A percentile compares a stretch with the other conserved stretches of the same genome.
phyloP scores from a whole-genome alignment of 37 sponge, comb jelly and placozoan genomes.

The Beroe ovata region DNA sequence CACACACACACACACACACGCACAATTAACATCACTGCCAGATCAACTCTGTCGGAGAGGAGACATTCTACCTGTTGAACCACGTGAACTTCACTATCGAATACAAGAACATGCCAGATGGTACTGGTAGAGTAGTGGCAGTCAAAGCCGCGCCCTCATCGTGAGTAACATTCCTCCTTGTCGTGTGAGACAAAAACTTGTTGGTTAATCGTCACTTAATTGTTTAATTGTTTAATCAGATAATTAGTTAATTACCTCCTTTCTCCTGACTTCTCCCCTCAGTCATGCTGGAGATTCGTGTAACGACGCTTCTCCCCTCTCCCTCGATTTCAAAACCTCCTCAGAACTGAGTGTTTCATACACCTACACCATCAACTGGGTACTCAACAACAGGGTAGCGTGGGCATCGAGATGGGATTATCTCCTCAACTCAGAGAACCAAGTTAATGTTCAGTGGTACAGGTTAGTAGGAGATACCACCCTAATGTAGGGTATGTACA shows the following conservation, averaged over 20 bases:
- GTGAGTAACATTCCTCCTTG: constrained; percentile 2
- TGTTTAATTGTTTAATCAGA: no score
- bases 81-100: constrained; percentile 77
- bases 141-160: constrained; percentile 41
- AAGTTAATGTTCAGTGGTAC: constrained; percentile 94
- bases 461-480: no score
- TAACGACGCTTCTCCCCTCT: neutral
- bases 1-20: no score
- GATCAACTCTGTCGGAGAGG: neutral
- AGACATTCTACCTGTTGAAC: constrained; percentile 81
- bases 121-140: constrained; percentile 42
- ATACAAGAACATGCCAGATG: constrained; percentile 73
- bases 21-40: neutral
- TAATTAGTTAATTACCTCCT: no score
- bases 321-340: constrained; percentile 10
- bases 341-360: constrained; percentile 71
- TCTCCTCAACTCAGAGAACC: constrained; percentile 80
- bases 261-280: no score
- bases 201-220: no score
- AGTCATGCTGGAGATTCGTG: neutral
- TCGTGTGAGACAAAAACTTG: no score
- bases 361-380: constrained; percentile 74
- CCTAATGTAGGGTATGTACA: no score
- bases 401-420: constrained; percentile 99
- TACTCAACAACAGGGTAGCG: constrained; percentile 68